Evolutionary conservation across 2,113 vertebrate species (phyloP).

Genomic region (Tinamus guttatus): DNA sequence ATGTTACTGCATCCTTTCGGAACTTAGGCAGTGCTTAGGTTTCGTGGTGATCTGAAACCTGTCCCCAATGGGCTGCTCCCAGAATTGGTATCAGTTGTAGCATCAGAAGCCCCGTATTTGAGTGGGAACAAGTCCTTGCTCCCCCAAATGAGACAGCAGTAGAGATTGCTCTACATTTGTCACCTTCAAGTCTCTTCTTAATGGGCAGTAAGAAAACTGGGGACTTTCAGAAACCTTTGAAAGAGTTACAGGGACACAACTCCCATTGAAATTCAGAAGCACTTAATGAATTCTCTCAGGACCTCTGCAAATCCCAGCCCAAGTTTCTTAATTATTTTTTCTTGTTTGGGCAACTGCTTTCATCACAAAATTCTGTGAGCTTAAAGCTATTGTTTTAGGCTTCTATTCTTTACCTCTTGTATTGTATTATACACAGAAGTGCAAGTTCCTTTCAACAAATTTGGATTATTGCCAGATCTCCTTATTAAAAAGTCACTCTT

Average conservation of each 20-base stretch:
- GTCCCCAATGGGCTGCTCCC: background rate
- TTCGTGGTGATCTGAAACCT: background rate
- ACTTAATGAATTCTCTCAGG: conserved; percentile 62
- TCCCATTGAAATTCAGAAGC: conserved; percentile 54
- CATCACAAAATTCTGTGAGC: conserved; percentile 28
- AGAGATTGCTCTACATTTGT: background rate
- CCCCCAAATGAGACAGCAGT: background rate
- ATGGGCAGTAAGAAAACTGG: background rate
- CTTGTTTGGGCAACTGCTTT: conserved; percentile 51
- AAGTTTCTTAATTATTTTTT: conserved; percentile 58
- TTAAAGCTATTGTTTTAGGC: conserved; percentile 66
- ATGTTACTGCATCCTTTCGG: background rate
- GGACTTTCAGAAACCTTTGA: conserved; percentile 34
- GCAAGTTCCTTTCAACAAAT: conserved; percentile 72
- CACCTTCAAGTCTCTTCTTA: background rate
- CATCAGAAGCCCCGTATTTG: background rate
- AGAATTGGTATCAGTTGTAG: background rate
- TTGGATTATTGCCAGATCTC: conserved; percentile 73
- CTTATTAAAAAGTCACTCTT: conserved; percentile 78
- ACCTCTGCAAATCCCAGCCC: conserved; percentile 45
- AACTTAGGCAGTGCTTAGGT: background rate
- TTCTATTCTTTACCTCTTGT: conserved; percentile 69
- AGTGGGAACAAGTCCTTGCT: background rate
- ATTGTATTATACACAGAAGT: conserved; percentile 63
- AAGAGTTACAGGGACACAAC: background rate